These are phyloP conservation scores for Zosterops japonicus DNA, from an alignment of 2,113 vertebrate species.

Conservation along the genomic window DNA sequence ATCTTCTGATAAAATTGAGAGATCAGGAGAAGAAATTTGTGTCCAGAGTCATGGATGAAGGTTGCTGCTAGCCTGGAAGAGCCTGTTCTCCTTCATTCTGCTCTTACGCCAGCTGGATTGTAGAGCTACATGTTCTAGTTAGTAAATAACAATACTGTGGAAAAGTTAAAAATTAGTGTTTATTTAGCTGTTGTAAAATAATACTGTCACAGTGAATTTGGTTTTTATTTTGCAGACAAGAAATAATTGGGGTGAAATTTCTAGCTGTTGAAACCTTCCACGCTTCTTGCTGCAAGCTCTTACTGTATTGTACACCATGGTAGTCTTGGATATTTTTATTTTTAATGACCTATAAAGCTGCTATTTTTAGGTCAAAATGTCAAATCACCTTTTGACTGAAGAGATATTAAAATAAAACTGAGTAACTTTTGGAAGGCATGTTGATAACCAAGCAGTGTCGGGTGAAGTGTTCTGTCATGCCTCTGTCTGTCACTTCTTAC, in stretches of 20 bases:
- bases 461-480: background rate
- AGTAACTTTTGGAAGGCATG: background rate
- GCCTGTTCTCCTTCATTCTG: background rate
- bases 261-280: background rate
- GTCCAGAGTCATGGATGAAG: background rate
- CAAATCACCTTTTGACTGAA: background rate
- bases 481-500: background rate
- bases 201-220: background rate
- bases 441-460: conserved; percentile 1
- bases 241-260: background rate
- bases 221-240: conserved; percentile 19
- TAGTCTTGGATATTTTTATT: background rate
- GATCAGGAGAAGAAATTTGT: background rate
- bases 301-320: background rate
- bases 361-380: conserved; percentile 12
- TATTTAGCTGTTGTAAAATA: conserved; percentile 1
- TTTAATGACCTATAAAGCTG: background rate
- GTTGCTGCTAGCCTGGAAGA: background rate
- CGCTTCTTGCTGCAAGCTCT: background rate
- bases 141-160: background rate
- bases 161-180: background rate
- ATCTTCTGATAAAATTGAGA: background rate
- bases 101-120: background rate
- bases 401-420: conserved; percentile 7
- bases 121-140: background rate